Base-by-base conservation (phyloP, 2,113 vertebrate genomes). In the Pelodiscus sinensis region DNA sequence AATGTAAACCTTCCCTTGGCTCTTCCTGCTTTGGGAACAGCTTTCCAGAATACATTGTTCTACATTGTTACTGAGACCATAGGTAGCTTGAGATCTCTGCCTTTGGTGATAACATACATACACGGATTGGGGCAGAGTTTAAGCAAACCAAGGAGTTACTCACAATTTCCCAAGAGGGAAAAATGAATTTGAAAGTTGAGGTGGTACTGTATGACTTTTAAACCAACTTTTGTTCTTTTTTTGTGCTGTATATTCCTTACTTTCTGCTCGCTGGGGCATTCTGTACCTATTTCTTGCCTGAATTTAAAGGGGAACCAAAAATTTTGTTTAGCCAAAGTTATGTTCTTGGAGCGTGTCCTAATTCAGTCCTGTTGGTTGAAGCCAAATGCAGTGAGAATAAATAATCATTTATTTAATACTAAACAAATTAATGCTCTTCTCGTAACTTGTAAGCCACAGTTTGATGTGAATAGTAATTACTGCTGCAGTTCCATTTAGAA, bases 11-110 rank as follows among this genome's bases (percentile, higher is more conserved):
- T 11, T 58, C 16, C 52, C 87, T 21, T 44, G 38, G 19, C 0
- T 5, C n/a, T 29, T 50, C 29, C 56, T 31, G n/a, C 12, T 19
- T 12, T 25, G 13, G 24, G 3, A 52, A 31, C 35, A 6, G 0
- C 78, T 88, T 27, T 31, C 24, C 16, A 6, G 50, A 4, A 10
- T 29, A 82, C 21, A 44, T 8, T 27, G 16, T 44, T 55, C 27
- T 31, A 38, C 54, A 29, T 2, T 4, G 11, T 22, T 44, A 2
- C 58, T 7, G 68, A 35, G n/a, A 54, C 2, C n/a, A 2, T 3
- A 6, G 5, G 18, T 73, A 22, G 77, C 31, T 25, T 65, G 4
- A 3, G 29, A 21, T 50, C 44, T 11, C 22, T 15, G 0, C n/a
- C 54, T 6, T 24, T 55, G 19, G 27, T 56, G 75, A 25, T 52